These are phyloP conservation scores for Tiaroga cobitis DNA, from an alignment of 2,797 vertebrate species.

Conservation along the genomic window DNA sequence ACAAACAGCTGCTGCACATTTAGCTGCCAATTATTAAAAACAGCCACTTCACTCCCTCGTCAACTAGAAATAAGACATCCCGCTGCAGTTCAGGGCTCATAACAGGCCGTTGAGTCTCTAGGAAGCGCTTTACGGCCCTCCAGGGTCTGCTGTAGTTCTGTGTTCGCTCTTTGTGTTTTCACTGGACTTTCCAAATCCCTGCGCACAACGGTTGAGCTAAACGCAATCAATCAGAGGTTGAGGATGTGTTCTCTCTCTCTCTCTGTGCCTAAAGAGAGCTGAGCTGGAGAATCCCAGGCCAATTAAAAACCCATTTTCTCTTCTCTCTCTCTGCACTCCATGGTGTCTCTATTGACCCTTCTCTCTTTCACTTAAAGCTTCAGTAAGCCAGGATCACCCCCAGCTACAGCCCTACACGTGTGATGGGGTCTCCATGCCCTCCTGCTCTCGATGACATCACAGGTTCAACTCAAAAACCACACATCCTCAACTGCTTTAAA, in stretches of 20 bases:
- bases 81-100: not conserved
- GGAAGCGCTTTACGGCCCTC: constrained; percentile 16
- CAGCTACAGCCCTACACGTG: not conserved
- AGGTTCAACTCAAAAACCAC: not conserved
- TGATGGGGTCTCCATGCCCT: not conserved
- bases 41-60: constrained; percentile 8
- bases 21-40: not conserved
- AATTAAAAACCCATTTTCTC: constrained; percentile 69
- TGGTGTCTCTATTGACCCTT: constrained; percentile 35
- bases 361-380: constrained; percentile 27
- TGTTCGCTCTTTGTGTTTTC: not conserved
- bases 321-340: constrained; percentile 50
- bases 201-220: constrained; percentile 27
- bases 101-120: not conserved
- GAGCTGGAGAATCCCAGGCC: constrained; percentile 52
- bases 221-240: constrained; percentile 28
- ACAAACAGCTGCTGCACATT: constrained; percentile 14
- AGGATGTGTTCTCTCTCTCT: constrained; percentile 26
- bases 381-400: not conserved
- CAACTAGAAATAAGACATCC: not conserved
- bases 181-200: constrained; percentile 17
- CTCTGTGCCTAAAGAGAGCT: constrained; percentile 50
- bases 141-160: constrained; percentile 17
- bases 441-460: not conserved
- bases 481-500: not conserved